Evolutionary conservation across 2,113 vertebrate species (phyloP), one percentile per base, ranked within the genome.

Genomic region (Stigmatopora argus): DNA sequence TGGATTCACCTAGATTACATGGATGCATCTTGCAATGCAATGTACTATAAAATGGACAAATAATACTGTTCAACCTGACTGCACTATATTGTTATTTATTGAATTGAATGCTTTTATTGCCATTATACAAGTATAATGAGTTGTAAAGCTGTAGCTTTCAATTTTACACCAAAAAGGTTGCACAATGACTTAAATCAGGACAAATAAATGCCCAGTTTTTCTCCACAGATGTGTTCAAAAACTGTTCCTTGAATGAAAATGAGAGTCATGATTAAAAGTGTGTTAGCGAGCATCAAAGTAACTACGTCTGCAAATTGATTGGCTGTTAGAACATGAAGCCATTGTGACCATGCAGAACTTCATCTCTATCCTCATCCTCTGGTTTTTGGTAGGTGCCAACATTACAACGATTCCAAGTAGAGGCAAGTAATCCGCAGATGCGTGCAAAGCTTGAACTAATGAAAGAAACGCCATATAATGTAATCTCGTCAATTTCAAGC

Each of bases 401-500:
- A 71, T 65, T 66, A 51, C 41, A n/a, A 55, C 62, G 64, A 65
- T 73, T 69, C 74, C 67, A 78, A 68, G 21, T 23, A 46, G 58
- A 21, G 44, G 61, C 62, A 69, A 72, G 64, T 46, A 65, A 66
- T 76, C 73, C 73, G 71, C 55, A 34, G 72, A 81, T 62, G 76
- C 35, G 19, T 53, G 62, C 11, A 52, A 74, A 71, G 66, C 65
- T 41, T 47, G 64, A 67, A 41, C 75, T 80, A 83, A 84, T 82
- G 71, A 84, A 78, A 80, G 72, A 62, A 64, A 83, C 8, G 14
- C 51, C 15, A 34, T 69, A 78, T 78, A 75, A 77, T 70, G 52
- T 78, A 78, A 85, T 85, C 75, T 78, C 10, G 12, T 71, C 81
- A 83, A 85, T 88, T 89, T 85, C 77, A 84, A 49, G 80, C 79